These are phyloP conservation scores for Rhadina sibilatrix DNA, from an alignment of 2,113 vertebrate genomes.

Conservation along the genomic window DNA sequence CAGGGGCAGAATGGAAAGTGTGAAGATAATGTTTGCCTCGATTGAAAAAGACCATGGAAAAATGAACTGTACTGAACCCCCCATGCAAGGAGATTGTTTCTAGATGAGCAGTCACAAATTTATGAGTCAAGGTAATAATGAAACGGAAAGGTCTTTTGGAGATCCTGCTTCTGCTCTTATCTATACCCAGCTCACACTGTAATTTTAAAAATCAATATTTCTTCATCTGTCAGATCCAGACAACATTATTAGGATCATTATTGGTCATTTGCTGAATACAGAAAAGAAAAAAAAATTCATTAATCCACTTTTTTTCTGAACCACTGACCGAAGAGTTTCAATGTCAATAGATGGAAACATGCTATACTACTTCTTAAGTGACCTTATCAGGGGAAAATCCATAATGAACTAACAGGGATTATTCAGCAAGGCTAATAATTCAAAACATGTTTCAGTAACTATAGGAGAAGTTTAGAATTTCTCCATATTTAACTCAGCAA, in stretches of 20 bases:
- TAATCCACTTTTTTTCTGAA: background rate
- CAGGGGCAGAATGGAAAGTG: rapidly evolving
- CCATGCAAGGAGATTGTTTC: background rate
- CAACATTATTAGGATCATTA: background rate
- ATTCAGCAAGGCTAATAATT: background rate
- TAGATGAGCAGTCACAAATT: background rate
- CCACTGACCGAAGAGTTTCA: background rate
- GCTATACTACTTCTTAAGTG: background rate
- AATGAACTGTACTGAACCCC: background rate
- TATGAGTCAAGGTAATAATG: background rate
- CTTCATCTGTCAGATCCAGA: background rate
- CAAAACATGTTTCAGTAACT: background rate
- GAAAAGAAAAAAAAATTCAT: background rate
- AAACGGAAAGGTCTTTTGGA: background rate
- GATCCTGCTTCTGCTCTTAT: background rate
- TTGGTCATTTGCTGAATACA: background rate
- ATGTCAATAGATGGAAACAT: background rate
- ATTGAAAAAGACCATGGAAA: background rate
- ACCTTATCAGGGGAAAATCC: background rate
- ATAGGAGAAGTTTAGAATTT: background rate
- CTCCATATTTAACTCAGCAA: background rate
- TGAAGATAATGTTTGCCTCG: background rate
- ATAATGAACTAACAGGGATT: background rate
- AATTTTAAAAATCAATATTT: background rate
- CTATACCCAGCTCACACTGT: background rate